Conservation (phyloP, 2,113 vertebrate genomes). For the Rhinolophus ferrumequinum region DNA sequence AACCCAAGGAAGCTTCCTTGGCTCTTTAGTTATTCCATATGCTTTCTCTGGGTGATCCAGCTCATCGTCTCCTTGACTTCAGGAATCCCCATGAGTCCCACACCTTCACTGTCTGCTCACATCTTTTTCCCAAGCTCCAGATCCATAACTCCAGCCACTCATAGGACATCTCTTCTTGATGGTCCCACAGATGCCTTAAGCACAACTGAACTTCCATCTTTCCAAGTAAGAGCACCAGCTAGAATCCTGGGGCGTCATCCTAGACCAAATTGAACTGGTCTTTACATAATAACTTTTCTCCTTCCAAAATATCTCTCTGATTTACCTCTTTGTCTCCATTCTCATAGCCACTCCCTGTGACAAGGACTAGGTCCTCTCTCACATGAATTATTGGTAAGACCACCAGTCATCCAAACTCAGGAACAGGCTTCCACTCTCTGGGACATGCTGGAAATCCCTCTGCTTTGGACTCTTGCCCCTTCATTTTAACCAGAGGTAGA, state of each 20-base stretch:
- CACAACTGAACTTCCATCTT: not conserved
- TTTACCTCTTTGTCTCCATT: not conserved
- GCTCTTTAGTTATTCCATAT: not conserved
- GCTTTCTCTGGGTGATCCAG: not conserved
- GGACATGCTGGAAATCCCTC: not conserved
- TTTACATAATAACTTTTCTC: not conserved
- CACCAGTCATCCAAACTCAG: not conserved
- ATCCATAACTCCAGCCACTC: not conserved
- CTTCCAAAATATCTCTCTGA: not conserved
- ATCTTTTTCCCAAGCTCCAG: not conserved
- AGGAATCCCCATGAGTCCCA: not conserved
- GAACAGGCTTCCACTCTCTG: not conserved
- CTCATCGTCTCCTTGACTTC: not conserved
- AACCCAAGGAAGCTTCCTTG: not conserved
- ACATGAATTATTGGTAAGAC: not conserved
- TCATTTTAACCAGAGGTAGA: not conserved
- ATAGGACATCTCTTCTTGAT: not conserved
- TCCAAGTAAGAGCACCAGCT: no score
- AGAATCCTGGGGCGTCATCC: not conserved
- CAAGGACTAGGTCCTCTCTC: not conserved
- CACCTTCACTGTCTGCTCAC: not conserved
- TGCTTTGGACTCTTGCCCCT: not conserved
- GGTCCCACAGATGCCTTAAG: not conserved
- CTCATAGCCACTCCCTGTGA: not conserved
- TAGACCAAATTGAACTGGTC: not conserved